These are phyloP conservation scores for Coelopa pilipes DNA, from an alignment of 2,888 invertebrate genomes.

Conservation along the genomic window DNA sequence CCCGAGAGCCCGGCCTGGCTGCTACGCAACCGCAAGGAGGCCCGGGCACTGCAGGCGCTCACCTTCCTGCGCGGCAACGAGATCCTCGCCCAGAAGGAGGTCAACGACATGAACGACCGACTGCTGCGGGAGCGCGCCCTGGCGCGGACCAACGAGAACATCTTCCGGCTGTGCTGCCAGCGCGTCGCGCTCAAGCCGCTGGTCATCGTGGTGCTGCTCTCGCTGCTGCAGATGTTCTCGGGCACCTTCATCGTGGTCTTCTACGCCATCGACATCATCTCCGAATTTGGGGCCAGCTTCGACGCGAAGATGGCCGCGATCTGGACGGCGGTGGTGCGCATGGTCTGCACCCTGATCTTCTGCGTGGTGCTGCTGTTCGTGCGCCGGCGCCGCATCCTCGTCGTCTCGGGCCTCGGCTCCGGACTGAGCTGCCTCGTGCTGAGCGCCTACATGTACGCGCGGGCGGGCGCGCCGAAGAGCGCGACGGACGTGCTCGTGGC, in stretches of 20 bases:
- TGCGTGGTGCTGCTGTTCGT: slow-evolving; percentile 74
- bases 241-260: slow-evolving; percentile 83
- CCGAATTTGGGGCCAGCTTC: slow-evolving; percentile 69
- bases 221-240: slow-evolving; percentile 77
- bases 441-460: slow-evolving; percentile 68
- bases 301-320: slow-evolving; percentile 73
- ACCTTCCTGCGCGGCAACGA: slow-evolving; percentile 73
- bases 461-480: slow-evolving; percentile 55
- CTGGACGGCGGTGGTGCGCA: slow-evolving; percentile 75
- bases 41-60: slow-evolving; percentile 71
- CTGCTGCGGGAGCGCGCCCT: slow-evolving; percentile 70
- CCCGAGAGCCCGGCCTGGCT: slow-evolving; percentile 84
- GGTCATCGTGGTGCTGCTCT: slow-evolving; percentile 78
- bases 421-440: slow-evolving; percentile 73
- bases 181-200: slow-evolving; percentile 78
- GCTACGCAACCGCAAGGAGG: slow-evolving; percentile 71
- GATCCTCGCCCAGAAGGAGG: slow-evolving; percentile 71
- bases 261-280: slow-evolving; percentile 80
- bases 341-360: slow-evolving; percentile 74
- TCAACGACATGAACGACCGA: slow-evolving; percentile 73
- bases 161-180: slow-evolving; percentile 70
- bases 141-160: slow-evolving; percentile 64
- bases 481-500: slow-evolving; percentile 56
- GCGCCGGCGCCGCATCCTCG: slow-evolving; percentile 74
- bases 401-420: slow-evolving; percentile 76